phyloP scores from a whole-genome alignment of 2,888 invertebrate genomes.

The Tortricodes alternella region DNA sequence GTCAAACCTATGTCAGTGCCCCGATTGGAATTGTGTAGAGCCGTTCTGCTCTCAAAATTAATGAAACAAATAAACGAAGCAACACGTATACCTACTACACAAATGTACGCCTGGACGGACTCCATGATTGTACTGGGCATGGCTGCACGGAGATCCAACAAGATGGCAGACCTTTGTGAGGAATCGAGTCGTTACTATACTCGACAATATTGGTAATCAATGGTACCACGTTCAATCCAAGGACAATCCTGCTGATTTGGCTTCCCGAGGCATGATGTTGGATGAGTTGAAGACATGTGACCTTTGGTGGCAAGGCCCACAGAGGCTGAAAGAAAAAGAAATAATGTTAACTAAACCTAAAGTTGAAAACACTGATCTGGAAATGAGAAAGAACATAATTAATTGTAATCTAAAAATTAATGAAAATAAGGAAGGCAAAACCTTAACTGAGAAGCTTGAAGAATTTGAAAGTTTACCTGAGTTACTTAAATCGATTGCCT shows the following conservation, averaged over 20 bases:
- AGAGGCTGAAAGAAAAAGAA: not conserved
- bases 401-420: not conserved
- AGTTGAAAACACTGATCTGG: not conserved
- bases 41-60: conserved; percentile 21
- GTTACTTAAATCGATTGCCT: not conserved
- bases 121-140: conserved; percentile 37
- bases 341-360: not conserved
- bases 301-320: conserved; percentile 4
- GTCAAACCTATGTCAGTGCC: conserved; percentile 28
- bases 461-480: not conserved
- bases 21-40: conserved; percentile 33
- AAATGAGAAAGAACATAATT: not conserved
- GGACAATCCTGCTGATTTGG: conserved; percentile 13
- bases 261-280: no score
- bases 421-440: not conserved
- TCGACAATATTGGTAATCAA: not conserved
- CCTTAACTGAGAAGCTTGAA: not conserved
- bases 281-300: not conserved
- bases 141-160: conserved; percentile 37
- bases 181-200: conserved; percentile 35
- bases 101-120: no score
- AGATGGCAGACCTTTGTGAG: no score
- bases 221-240: conserved; percentile 9
- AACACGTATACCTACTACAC: conserved; percentile 18
- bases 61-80: conserved; percentile 31